Evolutionary conservation across 2,797 vertebrate genomes (phyloP), one percentile per base, ranked within the genome.

Genomic region (Leptodactylus fallax): DNA sequence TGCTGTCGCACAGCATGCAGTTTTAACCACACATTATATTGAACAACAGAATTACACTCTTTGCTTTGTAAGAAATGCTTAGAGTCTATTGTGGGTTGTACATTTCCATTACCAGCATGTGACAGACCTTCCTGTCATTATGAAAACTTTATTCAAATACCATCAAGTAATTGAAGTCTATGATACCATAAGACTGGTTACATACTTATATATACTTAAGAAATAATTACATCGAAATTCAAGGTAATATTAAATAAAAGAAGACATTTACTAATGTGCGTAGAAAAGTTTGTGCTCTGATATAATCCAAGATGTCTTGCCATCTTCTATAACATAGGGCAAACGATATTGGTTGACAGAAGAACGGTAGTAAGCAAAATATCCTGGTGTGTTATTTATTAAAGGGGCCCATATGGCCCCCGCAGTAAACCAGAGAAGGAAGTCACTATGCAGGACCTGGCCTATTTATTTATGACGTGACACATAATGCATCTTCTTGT

Each of bases 11-110:
- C 87, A 85, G 87, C 77, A 74, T 80, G 82, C 51, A 7, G 85
- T 79, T 87, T 81, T 45, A 81, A 77, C 19, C 79, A 74, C 69
- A 81, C 19, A 85, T 88, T 88, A 81, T 71, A 74, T n/a, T 7
- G 45, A 85, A 88, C 83, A 74, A 81, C n/a, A 85, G 76, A 80
- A 88, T 76, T 85, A 74, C 76, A 63, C 79, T 63, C 82, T 84
- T 80, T 85, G 53, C 67, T 36, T 25, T 25, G 45, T 65, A 25
- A 81, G 56, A 88, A 53, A 23, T 49, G 9, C 47, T 61, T 21
- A 14, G 65, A 55, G 25, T 25, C 49, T 47, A 81, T 61, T 72
- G 65, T 74, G 45, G 12, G 14, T 65, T 77, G 19, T 56, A 65
- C 49, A 67, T 65, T 83, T 67, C 47, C 51, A 58, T 85, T 76